Conservation (phyloP, 2,888 invertebrate species). For the Hanleya hanleyi region DNA sequence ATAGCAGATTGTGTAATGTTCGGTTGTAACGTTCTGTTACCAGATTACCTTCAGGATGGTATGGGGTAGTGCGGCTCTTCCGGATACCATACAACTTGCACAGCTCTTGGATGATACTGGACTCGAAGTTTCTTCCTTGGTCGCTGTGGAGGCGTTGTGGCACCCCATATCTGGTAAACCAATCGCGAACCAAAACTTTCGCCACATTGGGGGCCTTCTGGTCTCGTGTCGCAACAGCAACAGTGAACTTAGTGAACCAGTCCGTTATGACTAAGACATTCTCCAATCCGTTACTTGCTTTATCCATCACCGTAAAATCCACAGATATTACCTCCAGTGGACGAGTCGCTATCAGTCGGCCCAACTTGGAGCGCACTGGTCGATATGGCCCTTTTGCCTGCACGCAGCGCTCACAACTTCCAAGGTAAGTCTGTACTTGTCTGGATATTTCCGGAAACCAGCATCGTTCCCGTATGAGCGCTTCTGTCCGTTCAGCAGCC, state of each 20-base stretch:
- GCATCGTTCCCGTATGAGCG: background rate
- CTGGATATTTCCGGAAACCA: background rate
- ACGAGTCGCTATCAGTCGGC: background rate
- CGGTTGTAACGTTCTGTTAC: constrained; percentile 24
- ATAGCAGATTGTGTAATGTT: constrained; percentile 23
- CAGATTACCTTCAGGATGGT: constrained; percentile 26
- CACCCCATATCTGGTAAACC: constrained; percentile 27
- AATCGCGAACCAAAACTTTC: constrained; percentile 16
- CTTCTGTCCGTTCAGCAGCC: background rate
- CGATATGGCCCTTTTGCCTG: background rate
- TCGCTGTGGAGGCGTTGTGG: constrained; percentile 23
- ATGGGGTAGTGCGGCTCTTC: constrained; percentile 23
- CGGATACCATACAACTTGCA: constrained; percentile 21
- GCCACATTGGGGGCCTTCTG: constrained; percentile 26
- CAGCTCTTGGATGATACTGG: constrained; percentile 9
- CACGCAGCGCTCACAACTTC: background rate
- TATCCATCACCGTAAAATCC: constrained; percentile 6
- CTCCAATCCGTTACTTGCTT: background rate
- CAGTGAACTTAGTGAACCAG: background rate
- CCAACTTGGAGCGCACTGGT: background rate
- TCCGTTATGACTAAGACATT: background rate
- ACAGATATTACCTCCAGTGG: constrained; percentile 10
- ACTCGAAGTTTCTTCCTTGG: constrained; percentile 24
- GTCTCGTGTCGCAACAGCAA: constrained; percentile 24
- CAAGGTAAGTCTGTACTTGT: background rate